Conservation (phyloP, 2,113 vertebrate genomes). For the Eurystomus gularis region DNA sequence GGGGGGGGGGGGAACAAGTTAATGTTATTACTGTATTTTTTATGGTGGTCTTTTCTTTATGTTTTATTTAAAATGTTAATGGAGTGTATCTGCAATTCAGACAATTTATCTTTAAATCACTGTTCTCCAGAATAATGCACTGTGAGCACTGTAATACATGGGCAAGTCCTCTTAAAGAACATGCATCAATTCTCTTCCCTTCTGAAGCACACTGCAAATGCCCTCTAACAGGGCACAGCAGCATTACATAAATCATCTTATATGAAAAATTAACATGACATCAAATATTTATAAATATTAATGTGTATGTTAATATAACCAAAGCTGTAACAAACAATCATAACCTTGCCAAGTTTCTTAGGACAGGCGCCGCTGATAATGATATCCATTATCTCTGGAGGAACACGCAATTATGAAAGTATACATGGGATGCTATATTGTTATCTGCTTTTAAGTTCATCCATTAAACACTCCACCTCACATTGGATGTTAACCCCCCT, state of each 20-base stretch:
- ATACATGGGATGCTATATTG: constrained; percentile 72
- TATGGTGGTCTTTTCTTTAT: constrained; percentile 70
- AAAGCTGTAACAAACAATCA: constrained; percentile 84
- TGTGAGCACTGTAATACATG: constrained; percentile 61
- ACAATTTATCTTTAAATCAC: constrained; percentile 78
- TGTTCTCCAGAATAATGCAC: constrained; percentile 72
- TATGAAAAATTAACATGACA: constrained; percentile 89
- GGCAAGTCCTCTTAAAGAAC: constrained; percentile 75
- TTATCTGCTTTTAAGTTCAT: constrained; percentile 76
- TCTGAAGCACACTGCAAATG: constrained; percentile 75
- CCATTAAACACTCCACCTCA: constrained; percentile 71
- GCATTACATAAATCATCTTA: constrained; percentile 84
- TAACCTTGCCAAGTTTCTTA: constrained; percentile 85
- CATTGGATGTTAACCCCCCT: constrained; percentile 64
- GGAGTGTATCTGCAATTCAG: constrained; percentile 74
- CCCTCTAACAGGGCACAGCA: constrained; percentile 79
- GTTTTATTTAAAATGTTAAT: constrained; percentile 84
- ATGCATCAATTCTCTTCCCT: constrained; percentile 71
- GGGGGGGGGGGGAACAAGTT: background rate
- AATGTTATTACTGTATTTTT: constrained; percentile 34
- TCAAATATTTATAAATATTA: constrained; percentile 92
- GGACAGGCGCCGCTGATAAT: constrained; percentile 83
- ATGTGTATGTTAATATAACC: constrained; percentile 88
- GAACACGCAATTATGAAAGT: constrained; percentile 75
- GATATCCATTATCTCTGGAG: constrained; percentile 86